Evolutionary conservation across 1,140 invertebrate genomes (phyloP), one percentile per base, ranked within the genome.

Genomic region (Plectus sambesii): DNA sequence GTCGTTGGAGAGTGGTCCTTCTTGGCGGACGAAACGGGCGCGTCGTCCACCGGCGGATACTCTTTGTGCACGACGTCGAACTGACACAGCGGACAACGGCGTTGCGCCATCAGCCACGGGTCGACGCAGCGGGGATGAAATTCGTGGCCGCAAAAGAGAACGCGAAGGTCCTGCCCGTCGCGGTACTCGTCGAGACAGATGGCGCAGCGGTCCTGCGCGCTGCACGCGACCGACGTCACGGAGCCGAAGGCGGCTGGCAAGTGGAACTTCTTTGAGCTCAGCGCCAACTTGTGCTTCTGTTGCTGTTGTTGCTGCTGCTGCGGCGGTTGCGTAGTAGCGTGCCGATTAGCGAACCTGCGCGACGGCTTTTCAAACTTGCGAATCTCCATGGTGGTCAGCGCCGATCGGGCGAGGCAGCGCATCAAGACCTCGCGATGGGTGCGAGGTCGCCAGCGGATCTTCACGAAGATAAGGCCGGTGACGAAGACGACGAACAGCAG

Each of bases 41-140:
- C 38, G 5, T 39, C 15, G 12, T 54, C 52, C 5, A 51, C 40
- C 35, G 38, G 33, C 27, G 52, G 52, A 38, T 49, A 54, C 5
- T 49, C 47, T 26, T 54, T 54, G 23, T 50, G 44, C 23, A 54
- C 52, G 25, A 54, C 52, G 35, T 54, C 52, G 22, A 54, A 54
- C 51, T 54, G 52, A 49, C 71, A 72, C 9, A 71, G 58, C 0
- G 71, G 71, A 60, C 71, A 72, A 2, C 69, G 70, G 22, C 62
- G 57, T 20, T 71, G 48, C 5, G 35, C 33, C 42, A 46, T 30
- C 23, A 58, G 42, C 45, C 55, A 57, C 26, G 55, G 56, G 38
- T 56, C 56, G 3, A 58, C 56, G 40, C 55, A 58, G n/a, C 44
- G 41, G 20, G 55, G 49, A 43, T 58, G 55, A 29, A 58, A 56